Conservation (phyloP, 2,797 vertebrate genomes). For the Nasua narica region DNA sequence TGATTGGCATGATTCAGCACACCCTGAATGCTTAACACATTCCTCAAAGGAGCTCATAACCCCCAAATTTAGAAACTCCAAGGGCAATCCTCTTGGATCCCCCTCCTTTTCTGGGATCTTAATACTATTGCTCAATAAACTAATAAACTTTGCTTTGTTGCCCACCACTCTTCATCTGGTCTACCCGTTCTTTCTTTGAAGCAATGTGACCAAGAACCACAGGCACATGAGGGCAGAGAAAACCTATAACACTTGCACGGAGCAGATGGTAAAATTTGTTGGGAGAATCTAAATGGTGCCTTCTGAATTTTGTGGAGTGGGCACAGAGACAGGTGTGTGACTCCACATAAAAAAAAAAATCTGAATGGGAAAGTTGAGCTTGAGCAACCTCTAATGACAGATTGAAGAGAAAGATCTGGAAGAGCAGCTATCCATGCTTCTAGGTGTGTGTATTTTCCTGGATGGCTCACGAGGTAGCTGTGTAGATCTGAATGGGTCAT, state of each 20-base stretch:
- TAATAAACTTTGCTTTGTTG: not conserved
- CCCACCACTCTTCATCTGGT: not conserved
- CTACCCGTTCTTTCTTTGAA: not conserved
- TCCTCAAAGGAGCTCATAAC: not conserved
- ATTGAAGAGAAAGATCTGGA: not conserved
- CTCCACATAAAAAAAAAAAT: not conserved
- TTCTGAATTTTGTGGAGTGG: not conserved
- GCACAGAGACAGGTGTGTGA: not conserved
- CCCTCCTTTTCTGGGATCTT: not conserved
- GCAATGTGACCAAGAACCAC: not conserved
- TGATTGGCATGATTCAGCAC: no score
- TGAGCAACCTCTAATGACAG: not conserved
- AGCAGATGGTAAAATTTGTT: not conserved
- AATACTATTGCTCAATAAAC: not conserved
- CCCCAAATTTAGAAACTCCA: not conserved
- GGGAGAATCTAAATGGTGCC: not conserved
- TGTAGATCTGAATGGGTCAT: not conserved
- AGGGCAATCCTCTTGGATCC: not conserved
- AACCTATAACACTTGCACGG: no score
- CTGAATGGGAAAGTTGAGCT: not conserved
- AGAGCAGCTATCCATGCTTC: not conserved
- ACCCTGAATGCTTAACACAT: no score
- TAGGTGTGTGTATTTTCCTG: not conserved
- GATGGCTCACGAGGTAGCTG: not conserved
- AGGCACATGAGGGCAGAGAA: no score